Evolutionary conservation across 2,888 invertebrate genomes (phyloP).

Genomic region (Crocallis elinguaria): DNA sequence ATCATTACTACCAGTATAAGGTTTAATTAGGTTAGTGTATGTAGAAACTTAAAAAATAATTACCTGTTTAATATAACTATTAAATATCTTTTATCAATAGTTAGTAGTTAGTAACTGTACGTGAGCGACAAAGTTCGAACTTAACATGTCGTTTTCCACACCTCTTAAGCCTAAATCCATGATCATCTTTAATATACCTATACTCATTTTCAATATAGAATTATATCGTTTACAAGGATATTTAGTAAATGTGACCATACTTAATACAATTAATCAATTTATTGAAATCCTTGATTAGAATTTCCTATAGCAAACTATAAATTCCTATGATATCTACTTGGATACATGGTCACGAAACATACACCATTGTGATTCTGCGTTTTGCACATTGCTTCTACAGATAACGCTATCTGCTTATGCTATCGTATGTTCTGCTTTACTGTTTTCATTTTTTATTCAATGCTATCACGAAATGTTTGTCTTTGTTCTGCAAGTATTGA

Average conservation of each 20-base stretch:
- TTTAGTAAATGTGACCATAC: no score
- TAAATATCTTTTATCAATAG: no score
- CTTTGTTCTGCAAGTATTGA: constrained; percentile 43
- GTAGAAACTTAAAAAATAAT: not conserved
- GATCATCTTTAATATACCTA: no score
- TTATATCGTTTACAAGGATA: no score
- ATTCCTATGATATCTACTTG: constrained; percentile 8
- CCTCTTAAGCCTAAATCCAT: no score
- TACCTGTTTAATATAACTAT: no score
- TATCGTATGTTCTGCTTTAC: constrained; percentile 56
- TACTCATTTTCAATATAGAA: no score
- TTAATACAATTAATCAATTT: not conserved
- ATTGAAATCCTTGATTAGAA: not conserved
- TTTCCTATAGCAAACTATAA: not conserved
- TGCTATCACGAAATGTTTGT: constrained; percentile 33
- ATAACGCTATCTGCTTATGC: constrained; percentile 52
- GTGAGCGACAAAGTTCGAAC: no score
- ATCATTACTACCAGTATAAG: not conserved
- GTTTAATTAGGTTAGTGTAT: not conserved
- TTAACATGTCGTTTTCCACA: no score
- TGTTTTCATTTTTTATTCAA: constrained; percentile 46
- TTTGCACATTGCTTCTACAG: constrained; percentile 48
- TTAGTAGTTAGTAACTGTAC: no score
- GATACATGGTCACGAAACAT: constrained; percentile 6
- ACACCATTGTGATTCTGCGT: constrained; percentile 13